A percentile compares a stretch with the other conserved stretches of the same genome.
Evolutionary conservation across 1,140 invertebrate species (phyloP).

Genomic region (Drosophila baimaii): DNA sequence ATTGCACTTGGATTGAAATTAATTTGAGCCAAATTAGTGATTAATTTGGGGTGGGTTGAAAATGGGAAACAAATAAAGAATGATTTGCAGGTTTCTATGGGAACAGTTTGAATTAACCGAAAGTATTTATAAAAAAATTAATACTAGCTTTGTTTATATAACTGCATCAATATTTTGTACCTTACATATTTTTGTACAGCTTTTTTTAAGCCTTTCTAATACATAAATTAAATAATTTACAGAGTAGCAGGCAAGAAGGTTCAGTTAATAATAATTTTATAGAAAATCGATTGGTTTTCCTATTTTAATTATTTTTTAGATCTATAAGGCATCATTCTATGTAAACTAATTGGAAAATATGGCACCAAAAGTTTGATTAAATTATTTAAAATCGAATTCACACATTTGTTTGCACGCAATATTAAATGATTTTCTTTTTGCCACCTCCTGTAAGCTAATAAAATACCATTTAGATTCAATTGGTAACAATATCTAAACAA

Average conservation of each 20-base stretch:
- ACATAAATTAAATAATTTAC: no score
- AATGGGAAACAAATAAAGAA: neutral
- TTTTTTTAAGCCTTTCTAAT: no score
- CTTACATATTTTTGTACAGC: no score
- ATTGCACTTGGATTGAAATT: slow-evolving; percentile 20
- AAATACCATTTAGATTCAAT: slow-evolving; percentile 36
- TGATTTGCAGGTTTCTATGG: neutral
- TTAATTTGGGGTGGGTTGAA: slow-evolving; percentile 9
- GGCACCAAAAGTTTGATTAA: neutral
- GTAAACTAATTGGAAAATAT: neutral
- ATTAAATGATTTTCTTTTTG: slow-evolving; percentile 4
- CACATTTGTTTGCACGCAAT: neutral
- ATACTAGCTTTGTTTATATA: no score
- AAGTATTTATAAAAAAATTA: neutral
- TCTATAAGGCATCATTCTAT: neutral
- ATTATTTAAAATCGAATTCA: slow-evolving; percentile 25
- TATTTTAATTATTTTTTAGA: neutral
- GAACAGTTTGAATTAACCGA: neutral
- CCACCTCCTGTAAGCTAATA: slow-evolving; percentile 36
- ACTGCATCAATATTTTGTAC: no score
- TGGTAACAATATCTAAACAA: slow-evolving; percentile 36
- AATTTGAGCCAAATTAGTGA: slow-evolving; percentile 33
- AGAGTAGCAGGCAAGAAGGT: no score
- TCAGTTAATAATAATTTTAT: no score
- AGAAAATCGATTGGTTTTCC: no score